These are phyloP conservation scores for Heteractis magnifica DNA, from an alignment of 92 coral and sea anemone species.

Conservation along the genomic window DNA sequence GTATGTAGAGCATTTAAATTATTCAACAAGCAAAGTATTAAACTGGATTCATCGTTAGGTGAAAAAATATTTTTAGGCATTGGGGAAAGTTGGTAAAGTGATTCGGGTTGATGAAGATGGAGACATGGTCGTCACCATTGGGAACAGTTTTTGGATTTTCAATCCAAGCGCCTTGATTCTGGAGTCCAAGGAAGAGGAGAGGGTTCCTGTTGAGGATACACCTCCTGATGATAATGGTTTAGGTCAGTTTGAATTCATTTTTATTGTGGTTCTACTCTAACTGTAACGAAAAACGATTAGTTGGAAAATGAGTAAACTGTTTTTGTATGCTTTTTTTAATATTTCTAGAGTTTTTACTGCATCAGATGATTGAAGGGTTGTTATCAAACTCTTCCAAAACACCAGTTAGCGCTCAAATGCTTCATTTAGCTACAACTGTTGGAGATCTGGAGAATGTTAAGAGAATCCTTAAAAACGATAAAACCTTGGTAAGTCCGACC, in stretches of 20 bases:
- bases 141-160: conserved; percentile 54
- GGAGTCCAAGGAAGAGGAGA: conserved; percentile 56
- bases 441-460: conserved; percentile 68
- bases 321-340: not conserved
- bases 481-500: conserved; percentile 13
- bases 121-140: conserved; percentile 66
- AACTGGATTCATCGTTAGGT: not conserved
- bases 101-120: conserved; percentile 62
- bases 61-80: conserved; percentile 33
- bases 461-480: conserved; percentile 45
- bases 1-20: conserved; percentile 13
- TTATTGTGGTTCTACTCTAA: not conserved
- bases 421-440: conserved; percentile 58
- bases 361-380: conserved; percentile 38
- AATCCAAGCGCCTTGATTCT: conserved; percentile 59
- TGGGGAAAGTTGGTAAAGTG: conserved; percentile 65
- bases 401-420: conserved; percentile 38
- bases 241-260: not conserved
- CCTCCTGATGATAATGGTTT: not conserved
- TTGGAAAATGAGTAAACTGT: not conserved
- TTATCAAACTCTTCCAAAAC: not conserved
- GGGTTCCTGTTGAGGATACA: conserved; percentile 9
- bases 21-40: not conserved
- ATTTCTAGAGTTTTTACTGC: conserved; percentile 32
- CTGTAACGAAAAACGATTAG: not conserved